These are phyloP conservation scores for Scaptodrosophila latifasciaeformis DNA, from an alignment of 2,888 invertebrate species.

Conservation along the genomic window DNA sequence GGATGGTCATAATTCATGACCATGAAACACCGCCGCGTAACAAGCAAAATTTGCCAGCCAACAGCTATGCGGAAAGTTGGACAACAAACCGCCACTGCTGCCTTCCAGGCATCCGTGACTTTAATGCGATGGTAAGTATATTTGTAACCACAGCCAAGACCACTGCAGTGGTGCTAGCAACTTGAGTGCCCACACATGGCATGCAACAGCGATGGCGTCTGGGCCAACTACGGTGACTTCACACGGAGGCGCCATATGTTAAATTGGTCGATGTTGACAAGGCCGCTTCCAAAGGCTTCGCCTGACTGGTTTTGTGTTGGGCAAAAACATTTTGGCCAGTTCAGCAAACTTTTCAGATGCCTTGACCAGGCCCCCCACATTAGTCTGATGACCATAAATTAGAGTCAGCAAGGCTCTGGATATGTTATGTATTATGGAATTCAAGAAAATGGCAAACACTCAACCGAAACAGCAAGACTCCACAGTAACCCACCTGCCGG, in stretches of 20 bases:
- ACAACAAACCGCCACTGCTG: background rate
- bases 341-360: slow-evolving; percentile 52
- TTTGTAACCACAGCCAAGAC: too few species aligned
- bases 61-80: background rate
- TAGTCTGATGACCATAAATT: slow-evolving; percentile 51
- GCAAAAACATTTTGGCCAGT: slow-evolving; percentile 40
- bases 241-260: background rate
- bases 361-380: background rate
- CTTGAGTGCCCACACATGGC: too few species aligned
- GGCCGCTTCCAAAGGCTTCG: slow-evolving; percentile 19
- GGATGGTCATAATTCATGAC: slow-evolving; percentile 36
- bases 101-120: too few species aligned
- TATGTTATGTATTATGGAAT: background rate
- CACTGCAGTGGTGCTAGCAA: too few species aligned
- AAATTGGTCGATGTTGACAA: slow-evolving; percentile 15
- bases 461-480: background rate
- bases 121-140: too few species aligned
- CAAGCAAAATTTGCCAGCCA: background rate
- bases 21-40: slow-evolving; percentile 9
- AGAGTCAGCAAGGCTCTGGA: background rate
- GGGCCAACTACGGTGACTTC: too few species aligned
- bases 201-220: too few species aligned
- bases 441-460: background rate
- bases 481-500: too few species aligned
- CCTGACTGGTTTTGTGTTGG: slow-evolving; percentile 25